phyloP scores from a whole-genome alignment of 2,888 invertebrate species.

The Callimorpha dominula region DNA sequence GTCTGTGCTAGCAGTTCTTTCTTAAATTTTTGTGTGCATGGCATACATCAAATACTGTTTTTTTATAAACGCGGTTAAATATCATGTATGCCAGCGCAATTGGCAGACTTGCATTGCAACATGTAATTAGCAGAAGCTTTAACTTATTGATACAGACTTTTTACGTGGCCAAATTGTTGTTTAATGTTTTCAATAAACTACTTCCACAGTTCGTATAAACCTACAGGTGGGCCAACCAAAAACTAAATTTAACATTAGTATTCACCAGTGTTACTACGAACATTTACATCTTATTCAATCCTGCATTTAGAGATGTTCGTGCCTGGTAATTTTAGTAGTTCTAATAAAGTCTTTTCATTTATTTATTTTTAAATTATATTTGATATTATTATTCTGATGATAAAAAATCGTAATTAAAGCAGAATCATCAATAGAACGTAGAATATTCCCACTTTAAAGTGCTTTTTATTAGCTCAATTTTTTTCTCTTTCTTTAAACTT shows the following conservation, averaged over 20 bases:
- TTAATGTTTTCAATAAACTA: not conserved
- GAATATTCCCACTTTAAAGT: not conserved
- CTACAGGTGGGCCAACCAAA: not conserved
- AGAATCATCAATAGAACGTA: too few relatives aligned
- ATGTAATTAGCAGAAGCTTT: too few relatives aligned
- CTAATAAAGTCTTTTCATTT: not conserved
- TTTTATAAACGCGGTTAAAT: too few relatives aligned
- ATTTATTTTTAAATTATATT: not conserved
- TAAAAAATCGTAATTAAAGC: not conserved
- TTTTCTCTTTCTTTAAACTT: not conserved
- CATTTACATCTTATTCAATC: constrained; percentile 1
- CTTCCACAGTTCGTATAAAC: not conserved
- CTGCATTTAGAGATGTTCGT: not conserved
- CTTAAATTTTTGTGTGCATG: too few relatives aligned
- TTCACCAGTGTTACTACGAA: not conserved
- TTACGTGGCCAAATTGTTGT: not conserved
- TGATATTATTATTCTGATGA: too few relatives aligned
- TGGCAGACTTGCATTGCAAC: too few relatives aligned
- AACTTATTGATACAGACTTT: too few relatives aligned
- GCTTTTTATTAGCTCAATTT: not conserved
- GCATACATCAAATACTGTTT: too few relatives aligned
- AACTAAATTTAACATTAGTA: not conserved
- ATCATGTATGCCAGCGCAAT: too few relatives aligned
- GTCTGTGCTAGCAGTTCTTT: too few relatives aligned
- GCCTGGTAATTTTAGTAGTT: not conserved